Evolutionary conservation across 2,113 vertebrate genomes (phyloP).

Genomic region (Phoxinus phoxinus): DNA sequence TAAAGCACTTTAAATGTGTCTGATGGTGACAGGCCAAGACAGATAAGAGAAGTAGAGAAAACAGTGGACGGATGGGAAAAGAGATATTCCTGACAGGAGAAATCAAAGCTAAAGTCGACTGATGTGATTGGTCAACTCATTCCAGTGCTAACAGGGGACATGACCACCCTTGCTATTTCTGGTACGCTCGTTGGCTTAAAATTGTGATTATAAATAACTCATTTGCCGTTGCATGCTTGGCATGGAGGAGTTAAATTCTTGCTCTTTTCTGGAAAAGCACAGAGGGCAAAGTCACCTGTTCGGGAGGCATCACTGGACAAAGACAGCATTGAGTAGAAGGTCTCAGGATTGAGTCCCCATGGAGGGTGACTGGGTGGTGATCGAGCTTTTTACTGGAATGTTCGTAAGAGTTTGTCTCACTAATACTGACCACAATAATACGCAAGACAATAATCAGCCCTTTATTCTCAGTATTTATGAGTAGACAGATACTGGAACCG

Average conservation of each 20-base stretch:
- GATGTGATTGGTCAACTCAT: slow-evolving; percentile 24
- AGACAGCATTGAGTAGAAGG: slow-evolving; percentile 65
- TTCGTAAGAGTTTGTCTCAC: slow-evolving; percentile 1
- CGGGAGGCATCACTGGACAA: slow-evolving; percentile 60
- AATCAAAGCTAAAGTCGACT: slow-evolving; percentile 27
- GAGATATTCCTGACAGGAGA: background rate
- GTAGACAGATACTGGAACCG: background rate
- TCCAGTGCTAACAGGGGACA: slow-evolving; percentile 19
- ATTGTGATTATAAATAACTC: slow-evolving; percentile 11
- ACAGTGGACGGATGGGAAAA: slow-evolving; percentile 44
- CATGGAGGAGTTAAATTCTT: slow-evolving; percentile 43
- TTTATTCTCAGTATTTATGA: slow-evolving; percentile 21
- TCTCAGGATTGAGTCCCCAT: slow-evolving; percentile 19
- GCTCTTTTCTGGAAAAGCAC: slow-evolving; percentile 23
- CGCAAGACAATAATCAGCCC: background rate
- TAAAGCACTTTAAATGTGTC: slow-evolving; percentile 10
- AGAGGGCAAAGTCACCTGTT: slow-evolving; percentile 65
- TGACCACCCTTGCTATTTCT: slow-evolving; percentile 48
- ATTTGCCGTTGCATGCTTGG: background rate
- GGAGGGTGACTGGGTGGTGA: slow-evolving; percentile 3
- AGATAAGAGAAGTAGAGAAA: background rate
- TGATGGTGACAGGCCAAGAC: slow-evolving; percentile 9
- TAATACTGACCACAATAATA: slow-evolving; percentile 27
- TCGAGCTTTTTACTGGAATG: slow-evolving; percentile 14
- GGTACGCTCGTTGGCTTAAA: background rate